Evolutionary conservation across 2,888 invertebrate genomes (phyloP), one percentile per base, ranked within the genome.

Genomic region (Polyommatus iphigenia): DNA sequence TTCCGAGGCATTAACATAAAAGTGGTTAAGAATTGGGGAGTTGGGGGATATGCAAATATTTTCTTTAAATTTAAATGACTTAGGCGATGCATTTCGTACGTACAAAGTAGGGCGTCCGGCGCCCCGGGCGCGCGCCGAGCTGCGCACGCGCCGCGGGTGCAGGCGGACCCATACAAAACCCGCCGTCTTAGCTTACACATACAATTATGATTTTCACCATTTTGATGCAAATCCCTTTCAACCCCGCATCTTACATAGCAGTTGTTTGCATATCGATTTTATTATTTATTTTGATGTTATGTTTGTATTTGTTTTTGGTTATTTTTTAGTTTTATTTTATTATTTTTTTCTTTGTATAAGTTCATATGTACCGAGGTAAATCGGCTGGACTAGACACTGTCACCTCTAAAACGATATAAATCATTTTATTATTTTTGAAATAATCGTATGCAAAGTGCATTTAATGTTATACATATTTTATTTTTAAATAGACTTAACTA

Each of bases 21-120:
- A 93, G 88, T 88, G 87, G 87, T 85, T 84, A 84, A 82, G 85
- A 87, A 89, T 92, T 91, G 88, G 91, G 91, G 91, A 88, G 91
- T 91, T 91, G 91, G 90, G 89, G 90, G 93, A 93, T 94, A 94
- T 94, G 93, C 93, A 94, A 94, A 93, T 93, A 93, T 93, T 92
- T 92, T 87, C 87, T 90, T 89, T 84, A 89, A 90, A 89, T 90
- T 90, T 87, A 85, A 91, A 91, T 90, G 87, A 32, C 85, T 83
- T 71, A 78, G 80, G 77, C 54, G 72, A 75, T 75, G 75, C 54
- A 50, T 75, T 54, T 80, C 83, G 83, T 84, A 83, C 82, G 85
- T 84, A 85, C 83, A 84, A 82, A 84, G 85, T 85, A 29, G 50
- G 8, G 46, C 87, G 87, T 85, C 88, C 87, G 83, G 79, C 81